Percentiles rank a stretch among this genome's conserved stretches.
Conservation (phyloP, 2,888 invertebrate genomes). For the Leptarthrus brevirostris region DNA sequence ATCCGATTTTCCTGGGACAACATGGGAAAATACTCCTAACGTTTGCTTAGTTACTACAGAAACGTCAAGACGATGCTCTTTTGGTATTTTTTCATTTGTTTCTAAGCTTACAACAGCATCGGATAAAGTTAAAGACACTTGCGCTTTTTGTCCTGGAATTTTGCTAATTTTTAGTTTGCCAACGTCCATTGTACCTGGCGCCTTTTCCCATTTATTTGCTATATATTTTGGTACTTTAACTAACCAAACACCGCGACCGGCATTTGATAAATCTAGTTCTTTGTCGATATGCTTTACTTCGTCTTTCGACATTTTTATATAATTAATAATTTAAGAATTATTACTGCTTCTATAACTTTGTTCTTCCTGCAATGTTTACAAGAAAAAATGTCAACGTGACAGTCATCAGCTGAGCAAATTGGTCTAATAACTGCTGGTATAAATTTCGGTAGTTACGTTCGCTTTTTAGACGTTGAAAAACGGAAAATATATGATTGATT, state of each 20-base stretch:
- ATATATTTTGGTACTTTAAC: conserved; percentile 98
- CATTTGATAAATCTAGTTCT: conserved; percentile 88
- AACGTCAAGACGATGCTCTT: conserved; percentile 91
- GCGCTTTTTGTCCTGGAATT: conserved; percentile 82
- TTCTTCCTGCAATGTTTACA: too few relatives aligned
- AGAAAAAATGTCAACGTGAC: background rate
- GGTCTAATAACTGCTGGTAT: background rate
- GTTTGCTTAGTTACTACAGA: conserved; percentile 92
- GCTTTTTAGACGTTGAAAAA: too few relatives aligned
- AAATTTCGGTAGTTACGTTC: background rate
- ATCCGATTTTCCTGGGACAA: conserved; percentile 72
- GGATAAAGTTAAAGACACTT: conserved; percentile 87
- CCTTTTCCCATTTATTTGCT: conserved; percentile 92
- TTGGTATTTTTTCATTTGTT: conserved; percentile 86
- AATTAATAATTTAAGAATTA: conserved; percentile 6
- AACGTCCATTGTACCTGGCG: conserved; percentile 91
- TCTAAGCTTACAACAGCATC: conserved; percentile 84
- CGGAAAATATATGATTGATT: too few relatives aligned
- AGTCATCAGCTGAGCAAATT: background rate
- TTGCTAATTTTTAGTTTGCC: conserved; percentile 91
- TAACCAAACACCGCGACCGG: conserved; percentile 93
- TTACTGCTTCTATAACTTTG: background rate
- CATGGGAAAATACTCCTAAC: conserved; percentile 91
- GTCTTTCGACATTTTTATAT: conserved; percentile 63
- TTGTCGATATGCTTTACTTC: conserved; percentile 73